A percentile compares a stretch with the other conserved stretches of the same genome.
Evolutionary conservation across 2,113 vertebrate species (phyloP).

Genomic region (Periophthalmus modestus): DNA sequence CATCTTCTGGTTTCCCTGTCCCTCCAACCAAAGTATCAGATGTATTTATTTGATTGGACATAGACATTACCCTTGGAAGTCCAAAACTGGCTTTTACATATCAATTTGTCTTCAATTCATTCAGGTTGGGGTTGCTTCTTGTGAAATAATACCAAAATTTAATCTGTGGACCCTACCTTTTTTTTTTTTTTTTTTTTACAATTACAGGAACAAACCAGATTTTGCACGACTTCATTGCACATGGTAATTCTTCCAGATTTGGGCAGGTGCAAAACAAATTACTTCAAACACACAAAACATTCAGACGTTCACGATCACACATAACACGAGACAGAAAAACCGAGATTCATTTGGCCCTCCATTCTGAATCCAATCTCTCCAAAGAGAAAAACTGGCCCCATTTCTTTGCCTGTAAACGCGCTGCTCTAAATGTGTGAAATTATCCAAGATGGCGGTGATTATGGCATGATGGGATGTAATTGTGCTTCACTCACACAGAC

Average conservation of each 20-base stretch:
- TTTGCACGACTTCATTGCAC: background rate
- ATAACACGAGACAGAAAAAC: background rate
- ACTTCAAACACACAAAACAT: background rate
- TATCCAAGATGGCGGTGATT: conserved; percentile 9
- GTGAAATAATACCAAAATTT: too few species aligned
- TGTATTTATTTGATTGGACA: too few species aligned
- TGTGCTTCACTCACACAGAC: conserved; percentile 22
- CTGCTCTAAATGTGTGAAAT: conserved; percentile 2
- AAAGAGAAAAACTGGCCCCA: background rate
- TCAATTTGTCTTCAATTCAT: too few species aligned
- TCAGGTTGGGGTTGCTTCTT: too few species aligned
- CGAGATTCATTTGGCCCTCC: background rate
- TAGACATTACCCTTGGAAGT: too few species aligned
- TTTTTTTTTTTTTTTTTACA: too few species aligned
- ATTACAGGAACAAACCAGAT: too few species aligned
- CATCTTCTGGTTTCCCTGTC: too few species aligned
- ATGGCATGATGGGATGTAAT: background rate
- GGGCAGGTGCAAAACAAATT: background rate
- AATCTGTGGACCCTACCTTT: too few species aligned
- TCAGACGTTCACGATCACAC: background rate
- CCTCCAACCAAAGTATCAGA: too few species aligned
- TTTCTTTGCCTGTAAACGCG: background rate
- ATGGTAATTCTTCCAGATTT: background rate
- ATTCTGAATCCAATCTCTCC: background rate
- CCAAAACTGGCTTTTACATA: too few species aligned